Evolutionary conservation across 2,797 vertebrate species (phyloP).

Genomic region (Glyptemys insculpta): DNA sequence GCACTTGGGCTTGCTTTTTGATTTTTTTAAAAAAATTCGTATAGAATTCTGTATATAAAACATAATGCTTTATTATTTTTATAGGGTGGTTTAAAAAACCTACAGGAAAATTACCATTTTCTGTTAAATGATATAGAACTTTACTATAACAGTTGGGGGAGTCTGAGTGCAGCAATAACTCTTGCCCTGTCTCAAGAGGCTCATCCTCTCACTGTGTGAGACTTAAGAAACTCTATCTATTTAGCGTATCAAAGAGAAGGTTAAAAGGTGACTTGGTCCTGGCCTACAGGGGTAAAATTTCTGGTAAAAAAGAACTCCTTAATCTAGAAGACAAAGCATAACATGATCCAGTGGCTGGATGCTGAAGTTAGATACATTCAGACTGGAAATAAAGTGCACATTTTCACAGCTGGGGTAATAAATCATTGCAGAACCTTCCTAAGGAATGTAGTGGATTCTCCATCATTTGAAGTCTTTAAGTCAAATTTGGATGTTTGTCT

Average conservation of each 20-base stretch:
- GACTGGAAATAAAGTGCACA: neutral
- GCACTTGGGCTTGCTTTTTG: neutral
- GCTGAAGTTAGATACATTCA: neutral
- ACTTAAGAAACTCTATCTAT: conserved; percentile 33
- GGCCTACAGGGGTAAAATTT: neutral
- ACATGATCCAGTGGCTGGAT: neutral
- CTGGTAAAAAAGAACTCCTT: neutral
- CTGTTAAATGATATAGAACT: neutral
- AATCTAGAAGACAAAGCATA: neutral
- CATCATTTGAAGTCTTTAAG: neutral
- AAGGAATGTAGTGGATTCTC: neutral
- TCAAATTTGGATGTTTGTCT: neutral
- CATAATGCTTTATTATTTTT: neutral
- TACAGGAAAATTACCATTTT: neutral
- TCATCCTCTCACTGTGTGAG: neutral
- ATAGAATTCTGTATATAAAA: neutral
- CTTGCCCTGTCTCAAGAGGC: neutral
- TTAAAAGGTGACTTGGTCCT: neutral
- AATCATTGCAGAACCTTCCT: neutral
- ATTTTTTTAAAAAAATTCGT: neutral
- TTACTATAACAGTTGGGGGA: neutral
- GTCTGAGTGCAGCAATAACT: neutral
- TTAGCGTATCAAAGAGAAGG: conserved; percentile 13
- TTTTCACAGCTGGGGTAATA: neutral
- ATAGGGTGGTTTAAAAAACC: neutral